Percentiles rank a stretch among this genome's conserved stretches.
Evolutionary conservation across 2,113 vertebrate species (phyloP).

Genomic region (Gobius niger): DNA sequence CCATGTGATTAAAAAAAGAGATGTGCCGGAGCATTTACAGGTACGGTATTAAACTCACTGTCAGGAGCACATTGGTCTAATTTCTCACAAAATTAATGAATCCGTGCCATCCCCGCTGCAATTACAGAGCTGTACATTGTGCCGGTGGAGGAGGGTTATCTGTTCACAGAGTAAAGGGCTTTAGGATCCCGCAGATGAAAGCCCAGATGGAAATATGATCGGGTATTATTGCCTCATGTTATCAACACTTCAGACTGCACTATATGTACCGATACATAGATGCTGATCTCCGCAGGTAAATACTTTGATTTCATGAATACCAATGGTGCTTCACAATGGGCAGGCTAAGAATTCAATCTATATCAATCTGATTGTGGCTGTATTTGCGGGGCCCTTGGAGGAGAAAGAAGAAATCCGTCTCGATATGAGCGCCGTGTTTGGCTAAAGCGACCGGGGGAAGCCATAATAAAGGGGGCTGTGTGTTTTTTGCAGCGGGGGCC

Average conservation of each 20-base stretch:
- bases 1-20: conserved; percentile 35
- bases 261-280: conserved; percentile 61
- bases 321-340: conserved; percentile 66
- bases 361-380: conserved; percentile 63
- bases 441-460: conserved; percentile 47
- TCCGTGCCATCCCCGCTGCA: conserved; percentile 44
- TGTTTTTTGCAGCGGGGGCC: conserved; percentile 50
- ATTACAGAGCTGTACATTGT: conserved; percentile 56
- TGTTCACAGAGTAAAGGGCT: conserved; percentile 63
- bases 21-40: conserved; percentile 37
- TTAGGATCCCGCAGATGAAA: conserved; percentile 68
- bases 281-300: conserved; percentile 72
- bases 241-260: conserved; percentile 67
- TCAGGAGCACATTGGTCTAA: conserved; percentile 51
- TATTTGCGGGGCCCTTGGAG: conserved; percentile 44
- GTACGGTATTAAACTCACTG: conserved; percentile 53
- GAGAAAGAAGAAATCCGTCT: conserved; percentile 53
- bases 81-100: conserved; percentile 60
- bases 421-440: conserved; percentile 62
- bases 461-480: conserved; percentile 59
- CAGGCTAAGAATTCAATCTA: conserved; percentile 67
- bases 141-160: conserved; percentile 58
- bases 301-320: conserved; percentile 75
- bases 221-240: conserved; percentile 63
- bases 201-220: conserved; percentile 68